Conservation (phyloP, 92 coral and sea anemone genomes). For the Pocillopora meandrina region DNA sequence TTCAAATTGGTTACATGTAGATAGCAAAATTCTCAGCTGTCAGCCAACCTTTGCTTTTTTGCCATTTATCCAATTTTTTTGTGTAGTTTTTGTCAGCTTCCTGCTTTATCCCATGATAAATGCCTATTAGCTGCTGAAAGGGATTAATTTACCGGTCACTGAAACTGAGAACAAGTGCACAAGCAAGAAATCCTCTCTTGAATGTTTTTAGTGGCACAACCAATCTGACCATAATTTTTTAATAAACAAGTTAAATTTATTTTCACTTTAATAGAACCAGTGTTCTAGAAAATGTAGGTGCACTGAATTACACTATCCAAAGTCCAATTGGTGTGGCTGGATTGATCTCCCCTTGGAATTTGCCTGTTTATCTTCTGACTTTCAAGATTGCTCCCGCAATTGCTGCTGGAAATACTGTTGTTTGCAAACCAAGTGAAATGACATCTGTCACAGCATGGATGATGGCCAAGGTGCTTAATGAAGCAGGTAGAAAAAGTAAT, state of each 20-base stretch:
- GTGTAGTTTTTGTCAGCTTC: too few species aligned
- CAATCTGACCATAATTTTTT: too few species aligned
- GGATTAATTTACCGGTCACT: too few species aligned
- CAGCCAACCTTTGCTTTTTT: too few species aligned
- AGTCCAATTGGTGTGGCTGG: slow-evolving; percentile 84
- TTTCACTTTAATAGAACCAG: slow-evolving; percentile 41
- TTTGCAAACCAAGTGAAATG: slow-evolving; percentile 92
- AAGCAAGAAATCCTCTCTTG: too few species aligned
- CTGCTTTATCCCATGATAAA: too few species aligned
- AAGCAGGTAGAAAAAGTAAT: slow-evolving; percentile 78
- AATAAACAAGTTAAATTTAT: neutral
- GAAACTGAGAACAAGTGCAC: too few species aligned
- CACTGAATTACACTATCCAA: slow-evolving; percentile 68
- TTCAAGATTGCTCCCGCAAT: slow-evolving; percentile 90
- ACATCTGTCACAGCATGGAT: slow-evolving; percentile 93
- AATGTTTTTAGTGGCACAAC: too few species aligned
- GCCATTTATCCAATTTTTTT: too few species aligned
- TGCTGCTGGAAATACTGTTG: slow-evolving; percentile 87
- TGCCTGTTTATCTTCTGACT: slow-evolving; percentile 79
- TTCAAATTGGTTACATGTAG: too few species aligned
- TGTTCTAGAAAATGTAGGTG: slow-evolving; percentile 59
- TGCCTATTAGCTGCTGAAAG: too few species aligned
- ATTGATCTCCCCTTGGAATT: slow-evolving; percentile 84
- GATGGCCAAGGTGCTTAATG: slow-evolving; percentile 70
- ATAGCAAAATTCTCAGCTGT: too few species aligned